Conservation (phyloP, 2,797 vertebrate species). For the Manis crassicaudata region DNA sequence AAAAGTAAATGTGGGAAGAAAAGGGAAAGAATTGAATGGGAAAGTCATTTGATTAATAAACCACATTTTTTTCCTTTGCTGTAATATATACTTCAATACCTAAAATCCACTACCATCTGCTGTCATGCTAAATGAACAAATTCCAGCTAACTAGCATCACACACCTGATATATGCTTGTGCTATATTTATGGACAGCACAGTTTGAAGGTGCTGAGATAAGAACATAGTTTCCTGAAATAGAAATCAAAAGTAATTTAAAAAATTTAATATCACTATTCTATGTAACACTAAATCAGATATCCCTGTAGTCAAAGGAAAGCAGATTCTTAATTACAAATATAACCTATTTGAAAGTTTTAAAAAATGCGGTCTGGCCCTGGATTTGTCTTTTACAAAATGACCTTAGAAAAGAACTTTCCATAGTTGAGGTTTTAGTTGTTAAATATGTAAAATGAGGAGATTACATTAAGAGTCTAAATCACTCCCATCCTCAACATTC, state of each 20-base stretch:
- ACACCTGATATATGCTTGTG: background rate
- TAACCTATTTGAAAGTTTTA: background rate
- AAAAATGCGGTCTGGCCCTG: background rate
- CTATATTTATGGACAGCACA: background rate
- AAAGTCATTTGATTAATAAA: background rate
- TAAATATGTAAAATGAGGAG: background rate
- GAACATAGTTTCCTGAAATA: constrained; percentile 4
- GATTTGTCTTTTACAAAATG: background rate
- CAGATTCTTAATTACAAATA: background rate
- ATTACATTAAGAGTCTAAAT: background rate
- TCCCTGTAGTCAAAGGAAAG: background rate
- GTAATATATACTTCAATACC: background rate
- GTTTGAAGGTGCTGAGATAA: background rate
- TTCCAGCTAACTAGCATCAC: background rate
- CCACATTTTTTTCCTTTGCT: background rate
- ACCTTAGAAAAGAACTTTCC: background rate
- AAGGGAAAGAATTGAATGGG: background rate
- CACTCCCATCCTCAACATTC: background rate
- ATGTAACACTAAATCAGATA: background rate
- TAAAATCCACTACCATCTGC: background rate
- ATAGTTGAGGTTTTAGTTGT: background rate
- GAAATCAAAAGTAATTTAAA: background rate
- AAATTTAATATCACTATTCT: background rate
- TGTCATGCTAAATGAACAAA: constrained; percentile 6
- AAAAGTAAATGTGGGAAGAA: background rate